Evolutionary conservation across 2,113 vertebrate species (phyloP).

Genomic region (Prochilodus magdalenae): DNA sequence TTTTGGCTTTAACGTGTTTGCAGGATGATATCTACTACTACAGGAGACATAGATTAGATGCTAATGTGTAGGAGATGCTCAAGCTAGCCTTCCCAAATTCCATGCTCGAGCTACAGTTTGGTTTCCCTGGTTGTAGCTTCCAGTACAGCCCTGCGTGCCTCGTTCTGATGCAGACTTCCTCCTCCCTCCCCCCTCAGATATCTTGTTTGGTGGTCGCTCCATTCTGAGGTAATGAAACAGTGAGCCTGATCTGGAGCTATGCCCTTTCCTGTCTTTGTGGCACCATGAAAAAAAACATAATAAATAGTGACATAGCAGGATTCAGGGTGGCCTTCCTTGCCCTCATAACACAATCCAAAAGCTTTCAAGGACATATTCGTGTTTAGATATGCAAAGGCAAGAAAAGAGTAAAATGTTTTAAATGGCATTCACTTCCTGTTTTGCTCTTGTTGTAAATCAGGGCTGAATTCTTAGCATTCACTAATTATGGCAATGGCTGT

Average conservation of each 20-base stretch:
- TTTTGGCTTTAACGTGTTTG: neutral
- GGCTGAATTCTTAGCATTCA: neutral
- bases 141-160: neutral
- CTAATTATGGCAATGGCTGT: slow-evolving; percentile 6
- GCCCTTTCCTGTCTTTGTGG: slow-evolving; percentile 31
- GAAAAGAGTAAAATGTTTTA: neutral
- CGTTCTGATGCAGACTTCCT: neutral
- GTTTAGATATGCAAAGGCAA: neutral
- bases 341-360: neutral
- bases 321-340: neutral
- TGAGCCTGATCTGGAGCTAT: slow-evolving; percentile 12
- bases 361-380: neutral
- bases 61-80: neutral
- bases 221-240: slow-evolving; percentile 35
- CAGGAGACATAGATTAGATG: neutral
- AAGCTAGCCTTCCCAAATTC: neutral
- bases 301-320: neutral
- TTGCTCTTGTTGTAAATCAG: neutral
- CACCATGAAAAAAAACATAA: neutral
- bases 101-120: neutral
- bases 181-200: neutral
- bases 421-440: slow-evolving; percentile 4
- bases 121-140: neutral
- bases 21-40: neutral
- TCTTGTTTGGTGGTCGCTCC: neutral